Evolutionary conservation across 2,888 invertebrate species (phyloP).

Genomic region (Coenonympha arcania): DNA sequence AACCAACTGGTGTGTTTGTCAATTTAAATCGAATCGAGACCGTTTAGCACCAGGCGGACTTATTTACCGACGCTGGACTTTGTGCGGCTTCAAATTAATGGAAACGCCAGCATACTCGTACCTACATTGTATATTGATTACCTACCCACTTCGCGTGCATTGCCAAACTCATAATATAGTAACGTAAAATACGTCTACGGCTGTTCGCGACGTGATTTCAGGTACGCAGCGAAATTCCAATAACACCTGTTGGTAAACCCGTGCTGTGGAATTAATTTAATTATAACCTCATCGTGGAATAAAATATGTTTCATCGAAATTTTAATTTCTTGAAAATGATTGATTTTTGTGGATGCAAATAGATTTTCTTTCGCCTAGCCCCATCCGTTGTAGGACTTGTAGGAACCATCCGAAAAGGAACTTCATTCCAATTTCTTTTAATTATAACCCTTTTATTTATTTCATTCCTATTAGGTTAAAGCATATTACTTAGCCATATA

Average conservation of each 20-base stretch:
- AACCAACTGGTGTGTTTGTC: not conserved
- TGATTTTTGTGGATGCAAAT: no score
- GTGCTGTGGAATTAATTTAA: not conserved
- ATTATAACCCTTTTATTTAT: no score
- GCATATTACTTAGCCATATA: no score
- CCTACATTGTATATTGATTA: conserved; percentile 5
- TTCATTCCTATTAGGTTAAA: no score
- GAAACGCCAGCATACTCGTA: not conserved
- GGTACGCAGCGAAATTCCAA: not conserved
- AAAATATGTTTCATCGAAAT: no score
- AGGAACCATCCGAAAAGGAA: no score
- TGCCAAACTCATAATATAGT: conserved; percentile 6
- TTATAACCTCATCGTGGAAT: no score
- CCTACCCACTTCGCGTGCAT: not conserved
- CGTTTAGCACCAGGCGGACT: not conserved
- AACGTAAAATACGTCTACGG: not conserved
- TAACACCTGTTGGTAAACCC: conserved; percentile 2
- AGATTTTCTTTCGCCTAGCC: no score
- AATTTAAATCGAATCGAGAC: not conserved
- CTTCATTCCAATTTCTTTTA: no score
- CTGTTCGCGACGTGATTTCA: not conserved
- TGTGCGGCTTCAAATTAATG: not conserved
- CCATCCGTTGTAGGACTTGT: no score
- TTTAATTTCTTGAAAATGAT: no score
- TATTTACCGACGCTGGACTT: conserved; percentile 4